Evolutionary conservation across 2,113 vertebrate species (phyloP).

Genomic region (Sorex araneus): DNA sequence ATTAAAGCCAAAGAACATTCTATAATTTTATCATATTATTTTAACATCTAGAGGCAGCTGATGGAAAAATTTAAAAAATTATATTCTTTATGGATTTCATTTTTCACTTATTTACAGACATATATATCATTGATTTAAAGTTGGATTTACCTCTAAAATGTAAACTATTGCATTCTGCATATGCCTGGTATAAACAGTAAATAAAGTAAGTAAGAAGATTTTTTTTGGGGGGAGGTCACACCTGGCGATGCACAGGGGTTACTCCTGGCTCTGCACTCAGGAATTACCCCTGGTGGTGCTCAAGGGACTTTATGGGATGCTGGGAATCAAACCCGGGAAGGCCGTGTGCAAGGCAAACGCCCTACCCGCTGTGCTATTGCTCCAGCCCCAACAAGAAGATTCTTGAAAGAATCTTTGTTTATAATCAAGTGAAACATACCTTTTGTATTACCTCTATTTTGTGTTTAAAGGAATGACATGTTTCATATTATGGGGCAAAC

Average conservation of each 20-base stretch:
- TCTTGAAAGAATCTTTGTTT: slow-evolving; percentile 58
- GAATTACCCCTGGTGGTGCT: no score
- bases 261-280: no score
- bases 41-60: slow-evolving; percentile 7
- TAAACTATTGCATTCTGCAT: slow-evolving; percentile 44
- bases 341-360: no score
- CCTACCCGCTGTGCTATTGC: no score
- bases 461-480: slow-evolving; percentile 39
- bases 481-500: slow-evolving; percentile 3
- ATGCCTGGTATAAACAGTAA: slow-evolving; percentile 61
- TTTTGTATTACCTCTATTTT: slow-evolving; percentile 60
- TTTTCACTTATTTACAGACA: slow-evolving; percentile 20
- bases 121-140: slow-evolving; percentile 21
- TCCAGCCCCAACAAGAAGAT: slow-evolving; percentile 38
- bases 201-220: slow-evolving; percentile 46
- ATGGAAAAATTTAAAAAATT: background rate
- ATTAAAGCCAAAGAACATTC: background rate
- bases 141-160: background rate
- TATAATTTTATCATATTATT: slow-evolving; percentile 41
- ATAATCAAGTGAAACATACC: slow-evolving; percentile 61
- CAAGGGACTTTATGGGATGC: no score
- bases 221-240: no score
- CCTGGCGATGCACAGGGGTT: no score
- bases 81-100: slow-evolving; percentile 15
- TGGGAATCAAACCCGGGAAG: no score